Evolutionary conservation across 2,113 vertebrate genomes (phyloP).

Genomic region (Gasterosteus nipponicus): DNA sequence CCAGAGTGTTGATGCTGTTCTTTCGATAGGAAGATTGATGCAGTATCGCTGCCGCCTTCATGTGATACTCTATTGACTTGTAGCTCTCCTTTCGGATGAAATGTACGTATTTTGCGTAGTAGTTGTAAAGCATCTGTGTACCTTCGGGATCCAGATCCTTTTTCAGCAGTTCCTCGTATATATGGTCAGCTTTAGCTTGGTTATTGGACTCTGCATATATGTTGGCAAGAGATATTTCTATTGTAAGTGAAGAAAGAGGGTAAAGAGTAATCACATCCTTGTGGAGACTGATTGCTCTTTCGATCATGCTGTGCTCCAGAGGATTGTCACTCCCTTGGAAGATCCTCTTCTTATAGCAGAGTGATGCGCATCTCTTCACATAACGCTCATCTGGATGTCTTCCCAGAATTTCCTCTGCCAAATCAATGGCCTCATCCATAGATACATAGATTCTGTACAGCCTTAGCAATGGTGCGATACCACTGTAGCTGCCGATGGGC

Average conservation of each 20-base stretch:
- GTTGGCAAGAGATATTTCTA: constrained; percentile 40
- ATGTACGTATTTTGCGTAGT: constrained; percentile 54
- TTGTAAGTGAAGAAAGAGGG: constrained; percentile 32
- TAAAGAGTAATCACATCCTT: constrained; percentile 58
- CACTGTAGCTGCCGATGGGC: constrained; percentile 59
- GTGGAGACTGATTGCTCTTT: constrained; percentile 46
- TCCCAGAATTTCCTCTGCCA: constrained; percentile 56
- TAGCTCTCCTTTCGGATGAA: background rate
- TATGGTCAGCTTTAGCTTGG: constrained; percentile 21
- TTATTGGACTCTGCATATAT: constrained; percentile 13
- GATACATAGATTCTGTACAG: constrained; percentile 47
- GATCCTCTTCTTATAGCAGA: constrained; percentile 54
- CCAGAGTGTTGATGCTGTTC: constrained; percentile 46
- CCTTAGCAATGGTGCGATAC: constrained; percentile 41
- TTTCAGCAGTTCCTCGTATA: constrained; percentile 40
- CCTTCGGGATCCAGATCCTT: constrained; percentile 25
- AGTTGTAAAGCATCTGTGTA: constrained; percentile 52
- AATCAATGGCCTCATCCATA: constrained; percentile 56
- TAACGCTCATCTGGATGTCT: constrained; percentile 55
- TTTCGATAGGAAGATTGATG: background rate
- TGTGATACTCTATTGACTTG: constrained; percentile 47
- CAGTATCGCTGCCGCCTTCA: constrained; percentile 48
- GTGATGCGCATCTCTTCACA: constrained; percentile 45
- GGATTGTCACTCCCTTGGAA: background rate
- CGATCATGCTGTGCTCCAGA: background rate